phyloP scores from a whole-genome alignment of 2,888 invertebrate species.

The Hemithea aestivaria region DNA sequence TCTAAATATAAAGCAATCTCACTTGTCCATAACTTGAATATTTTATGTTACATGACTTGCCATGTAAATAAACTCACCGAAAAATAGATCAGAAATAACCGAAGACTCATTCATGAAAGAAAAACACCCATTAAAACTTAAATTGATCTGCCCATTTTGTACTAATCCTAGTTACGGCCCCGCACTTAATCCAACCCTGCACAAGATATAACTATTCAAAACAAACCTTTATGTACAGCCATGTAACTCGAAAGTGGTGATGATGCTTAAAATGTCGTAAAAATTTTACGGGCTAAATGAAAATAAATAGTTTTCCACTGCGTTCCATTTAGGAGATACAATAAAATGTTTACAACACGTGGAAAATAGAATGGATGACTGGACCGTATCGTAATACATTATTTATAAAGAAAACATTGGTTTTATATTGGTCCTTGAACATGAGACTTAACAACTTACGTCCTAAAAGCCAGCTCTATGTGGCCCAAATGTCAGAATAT shows the following conservation, averaged over 20 bases:
- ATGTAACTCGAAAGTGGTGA: constrained; percentile 47
- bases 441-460: too few species aligned
- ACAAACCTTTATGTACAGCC: constrained; percentile 23
- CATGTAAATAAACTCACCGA: too few species aligned
- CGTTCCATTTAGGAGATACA: constrained; percentile 59
- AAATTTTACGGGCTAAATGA: constrained; percentile 62
- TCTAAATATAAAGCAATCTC: too few species aligned
- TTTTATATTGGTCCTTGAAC: too few species aligned
- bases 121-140: too few species aligned
- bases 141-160: too few species aligned
- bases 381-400: constrained; percentile 35
- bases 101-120: too few species aligned
- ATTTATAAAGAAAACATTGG: constrained; percentile 13
- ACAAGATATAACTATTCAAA: constrained; percentile 8
- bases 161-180: background rate
- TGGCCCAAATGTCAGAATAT: too few species aligned
- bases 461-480: too few species aligned
- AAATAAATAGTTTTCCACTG: constrained; percentile 71
- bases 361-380: constrained; percentile 51
- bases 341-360: constrained; percentile 64
- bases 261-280: constrained; percentile 71
- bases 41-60: too few species aligned
- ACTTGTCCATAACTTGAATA: too few species aligned
- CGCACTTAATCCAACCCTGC: constrained; percentile 2
- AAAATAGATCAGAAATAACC: too few species aligned